Conservation (phyloP, 2,888 invertebrate species). For the Leptinotarsa haldemani region DNA sequence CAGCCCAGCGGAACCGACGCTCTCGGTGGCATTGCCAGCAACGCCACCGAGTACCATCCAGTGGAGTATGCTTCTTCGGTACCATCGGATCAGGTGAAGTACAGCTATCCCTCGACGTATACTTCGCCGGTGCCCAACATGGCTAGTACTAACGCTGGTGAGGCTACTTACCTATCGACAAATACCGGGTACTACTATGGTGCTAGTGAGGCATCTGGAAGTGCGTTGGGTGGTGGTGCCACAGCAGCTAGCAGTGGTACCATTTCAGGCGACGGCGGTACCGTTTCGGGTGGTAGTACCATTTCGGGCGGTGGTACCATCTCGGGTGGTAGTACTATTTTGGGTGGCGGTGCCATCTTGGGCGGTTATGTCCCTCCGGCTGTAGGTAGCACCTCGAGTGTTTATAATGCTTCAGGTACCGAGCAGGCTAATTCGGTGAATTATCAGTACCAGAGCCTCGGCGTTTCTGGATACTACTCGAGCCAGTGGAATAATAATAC, state of each 20-base stretch:
- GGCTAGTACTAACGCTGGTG: conserved; percentile 44
- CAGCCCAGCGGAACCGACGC: neutral
- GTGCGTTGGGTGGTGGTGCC: neutral
- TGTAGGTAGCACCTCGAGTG: neutral
- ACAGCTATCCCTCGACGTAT: conserved; percentile 48
- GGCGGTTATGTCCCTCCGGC: neutral
- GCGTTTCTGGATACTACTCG: conserved; percentile 10
- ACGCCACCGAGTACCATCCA: conserved; percentile 52
- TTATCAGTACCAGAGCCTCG: too few species aligned
- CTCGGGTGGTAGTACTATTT: neutral
- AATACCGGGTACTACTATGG: conserved; percentile 19
- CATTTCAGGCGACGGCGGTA: too few species aligned
- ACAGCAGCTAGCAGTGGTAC: neutral
- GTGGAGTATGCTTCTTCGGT: conserved; percentile 54
- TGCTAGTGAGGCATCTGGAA: too few species aligned
- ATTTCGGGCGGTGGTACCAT: neutral
- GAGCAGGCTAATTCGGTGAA: neutral
- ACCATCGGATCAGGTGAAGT: conserved; percentile 41
- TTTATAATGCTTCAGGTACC: neutral
- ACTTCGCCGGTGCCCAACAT: conserved; percentile 51
- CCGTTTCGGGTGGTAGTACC: too few species aligned
- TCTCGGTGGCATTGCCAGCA: conserved; percentile 20
- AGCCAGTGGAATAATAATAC: neutral
- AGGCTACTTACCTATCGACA: conserved; percentile 32
- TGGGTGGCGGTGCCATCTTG: neutral